Evolutionary conservation across 2,113 vertebrate genomes (phyloP), one percentile per base, ranked within the genome.

Genomic region (Micromys minutus): DNA sequence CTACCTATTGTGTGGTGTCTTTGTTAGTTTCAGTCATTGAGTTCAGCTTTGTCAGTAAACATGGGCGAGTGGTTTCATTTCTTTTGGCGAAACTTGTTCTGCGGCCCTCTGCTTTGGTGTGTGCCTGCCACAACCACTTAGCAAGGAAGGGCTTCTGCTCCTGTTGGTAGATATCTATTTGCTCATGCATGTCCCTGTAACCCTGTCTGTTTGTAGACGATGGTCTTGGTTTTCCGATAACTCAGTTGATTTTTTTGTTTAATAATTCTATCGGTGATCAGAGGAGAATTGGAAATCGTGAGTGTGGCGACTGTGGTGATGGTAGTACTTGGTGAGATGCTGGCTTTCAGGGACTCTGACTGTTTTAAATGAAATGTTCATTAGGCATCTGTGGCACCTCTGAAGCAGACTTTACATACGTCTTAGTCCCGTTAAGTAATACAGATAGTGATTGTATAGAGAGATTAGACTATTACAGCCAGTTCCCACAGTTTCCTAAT

Each of bases 1-100:
- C 69, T 93, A 75, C 21, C 13, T 93, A 13, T 81, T 91, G 36
- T 57, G 57, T 84, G 39, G 65, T 74, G 36, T 95, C n/a, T 86
- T 74, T 80, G 36, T 90, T 55, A 84, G 63, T 94, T 84, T 61
- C 50, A 63, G 34, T 59, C 36, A 36, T 71, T 85, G 39, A 87
- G 69, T 87, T 76, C 19, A 57, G 57, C 67, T 83, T 87, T 88
- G 67, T 76, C 79, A 83, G 45, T 72, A 59, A 92, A 89, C 26
- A 94, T 31, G 10, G 36, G 67, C 9, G 16, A 52, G 42, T 42
- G 39, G 83, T 90, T 96, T 91, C n/a, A 45, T 31, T 92, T 83
- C 39, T 63, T 87, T 71, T 72, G 16, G 85, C n/a, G 29, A 26
- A 13, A 50, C 42, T 87, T 59, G 42, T 92, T 74, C 88, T 92